Evolutionary conservation across 1,140 invertebrate genomes (phyloP), one percentile per base, ranked within the genome.

Genomic region (Hesperophylax magnus): DNA sequence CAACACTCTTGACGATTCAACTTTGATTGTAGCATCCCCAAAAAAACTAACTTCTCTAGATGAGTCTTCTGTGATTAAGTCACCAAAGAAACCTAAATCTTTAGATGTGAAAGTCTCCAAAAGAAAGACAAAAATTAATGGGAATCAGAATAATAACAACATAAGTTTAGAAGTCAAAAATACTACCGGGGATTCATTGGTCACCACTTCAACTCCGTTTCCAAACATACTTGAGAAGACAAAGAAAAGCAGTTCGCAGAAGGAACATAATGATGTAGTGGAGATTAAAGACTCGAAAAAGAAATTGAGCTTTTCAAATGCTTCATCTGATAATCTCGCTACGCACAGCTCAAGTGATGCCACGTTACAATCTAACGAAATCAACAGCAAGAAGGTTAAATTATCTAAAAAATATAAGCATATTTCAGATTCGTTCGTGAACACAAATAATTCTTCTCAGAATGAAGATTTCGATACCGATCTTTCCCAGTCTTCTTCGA

Each of bases 231-330:
- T 18, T 71, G 63, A n/a, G 14, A 67, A 47, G n/a, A 18, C n/a
- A n/a, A 24, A 52, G 47, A 39, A 39, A 47, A 1, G 31, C 15
- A 1, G 8, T 65, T 14, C 4, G 4, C 61, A 65, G 24, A 24
- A 17, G 7, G n/a, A 58, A 22, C 9, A 24, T 31, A 39, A 67
- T 27, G 31, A 67, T 67, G 14, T n/a, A 27, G 27, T 31, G 3
- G 22, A 67, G 8, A 34, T 14, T 34, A 67, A 67, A 17, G 14
- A 27, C 2, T 71, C 18, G 11, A 71, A 71, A 52, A 71, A 71
- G 18, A 71, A 71, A 52, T 71, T 71, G 47, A 71, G 67, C 24
- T 71, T 71, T 47, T 71, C 67, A 71, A 71, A 71, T 47, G n/a
- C 15, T 9, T 53, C 67, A 71, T 71, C 67, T 2, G 39, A 71